phyloP scores from a whole-genome alignment of 2,888 invertebrate species.

The Apocheima hispidaria region DNA sequence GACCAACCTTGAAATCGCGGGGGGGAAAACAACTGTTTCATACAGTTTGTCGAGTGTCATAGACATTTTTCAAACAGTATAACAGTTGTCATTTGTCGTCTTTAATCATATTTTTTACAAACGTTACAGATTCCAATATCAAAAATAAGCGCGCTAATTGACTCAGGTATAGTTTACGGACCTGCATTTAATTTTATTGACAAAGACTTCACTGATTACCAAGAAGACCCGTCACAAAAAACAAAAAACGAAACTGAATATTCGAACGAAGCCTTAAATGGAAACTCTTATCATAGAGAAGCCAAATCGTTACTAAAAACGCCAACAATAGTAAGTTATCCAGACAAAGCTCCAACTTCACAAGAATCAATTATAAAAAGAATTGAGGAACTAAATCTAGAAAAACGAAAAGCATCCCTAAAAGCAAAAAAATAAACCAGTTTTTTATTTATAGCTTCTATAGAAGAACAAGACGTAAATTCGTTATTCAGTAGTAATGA shows the following conservation, averaged over 20 bases:
- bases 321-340: not conserved
- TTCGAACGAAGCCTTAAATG: not conserved
- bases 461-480: not conserved
- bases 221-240: not conserved
- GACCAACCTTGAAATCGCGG: no score
- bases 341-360: not conserved
- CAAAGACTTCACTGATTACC: slow-evolving; percentile 19
- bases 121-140: slow-evolving; percentile 1
- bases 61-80: no score
- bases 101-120: not conserved
- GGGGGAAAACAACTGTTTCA: no score
- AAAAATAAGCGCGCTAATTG: not conserved
- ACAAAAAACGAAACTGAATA: not conserved
- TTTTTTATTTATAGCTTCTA: no score
- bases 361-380: not conserved
- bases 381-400: not conserved
- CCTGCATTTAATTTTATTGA: slow-evolving; percentile 2
- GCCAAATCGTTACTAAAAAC: not conserved
- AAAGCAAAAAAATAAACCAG: not conserved
- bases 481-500: not conserved
- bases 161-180: not conserved
- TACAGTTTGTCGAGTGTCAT: no score
- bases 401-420: not conserved
- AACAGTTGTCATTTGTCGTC: not conserved
- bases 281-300: not conserved